Conservation (phyloP, 2,797 vertebrate species). For the Erpetoichthys calabaricus region DNA sequence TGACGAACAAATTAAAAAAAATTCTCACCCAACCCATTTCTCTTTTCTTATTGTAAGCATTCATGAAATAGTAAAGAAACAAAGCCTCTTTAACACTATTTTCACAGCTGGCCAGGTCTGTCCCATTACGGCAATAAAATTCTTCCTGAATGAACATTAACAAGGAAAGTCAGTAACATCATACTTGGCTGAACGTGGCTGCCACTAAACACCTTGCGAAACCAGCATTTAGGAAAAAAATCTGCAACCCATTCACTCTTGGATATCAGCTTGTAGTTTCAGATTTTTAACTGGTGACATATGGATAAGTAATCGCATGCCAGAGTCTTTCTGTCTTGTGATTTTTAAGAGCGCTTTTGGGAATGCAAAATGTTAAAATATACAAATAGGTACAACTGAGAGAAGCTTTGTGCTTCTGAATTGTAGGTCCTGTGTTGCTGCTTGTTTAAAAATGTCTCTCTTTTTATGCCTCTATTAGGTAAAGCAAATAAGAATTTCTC, state of each 20-base stretch:
- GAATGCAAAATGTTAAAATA: conserved; percentile 11
- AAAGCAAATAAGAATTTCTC: no score
- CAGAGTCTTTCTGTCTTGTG: conserved; percentile 6
- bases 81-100: conserved; percentile 53
- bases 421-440: conserved; percentile 12
- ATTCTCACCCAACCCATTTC: no score
- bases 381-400: conserved; percentile 12
- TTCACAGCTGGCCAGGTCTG: conserved; percentile 48
- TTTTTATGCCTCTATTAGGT: no score
- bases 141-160: conserved; percentile 52
- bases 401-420: conserved; percentile 16
- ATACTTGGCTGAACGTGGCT: conserved; percentile 43
- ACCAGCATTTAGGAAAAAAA: conserved; percentile 31
- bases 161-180: conserved; percentile 50
- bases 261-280: conserved; percentile 22
- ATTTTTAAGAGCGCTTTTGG: background rate
- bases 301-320: conserved; percentile 32
- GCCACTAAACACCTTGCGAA: conserved; percentile 49
- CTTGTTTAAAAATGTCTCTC: no score
- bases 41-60: conserved; percentile 27
- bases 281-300: conserved; percentile 31
- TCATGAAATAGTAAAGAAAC: conserved; percentile 46
- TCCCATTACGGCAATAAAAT: conserved; percentile 38
- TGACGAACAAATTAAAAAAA: no score
- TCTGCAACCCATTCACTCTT: conserved; percentile 22